phyloP scores from a whole-genome alignment of 1,140 invertebrate species.

The Drosophila orena region DNA sequence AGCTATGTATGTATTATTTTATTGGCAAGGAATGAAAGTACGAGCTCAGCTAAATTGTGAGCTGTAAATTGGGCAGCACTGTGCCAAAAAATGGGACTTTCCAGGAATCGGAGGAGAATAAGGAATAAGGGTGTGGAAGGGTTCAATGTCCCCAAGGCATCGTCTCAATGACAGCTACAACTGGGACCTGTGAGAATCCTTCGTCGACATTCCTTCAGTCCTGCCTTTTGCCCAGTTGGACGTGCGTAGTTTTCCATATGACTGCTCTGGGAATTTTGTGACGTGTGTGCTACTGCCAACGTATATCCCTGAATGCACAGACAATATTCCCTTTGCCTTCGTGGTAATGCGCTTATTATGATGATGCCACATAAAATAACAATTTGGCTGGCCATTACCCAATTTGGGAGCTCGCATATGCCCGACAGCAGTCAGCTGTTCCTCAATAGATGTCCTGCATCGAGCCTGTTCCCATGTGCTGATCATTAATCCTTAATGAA shows the following conservation, averaged over 20 bases:
- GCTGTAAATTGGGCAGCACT: conserved; percentile 8
- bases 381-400: conserved; percentile 80
- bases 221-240: conserved; percentile 23
- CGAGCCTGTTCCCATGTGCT: conserved; percentile 26
- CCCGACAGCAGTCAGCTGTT: conserved; percentile 56
- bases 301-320: conserved; percentile 40
- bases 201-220: conserved; percentile 22
- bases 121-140: conserved; percentile 36
- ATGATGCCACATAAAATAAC: conserved; percentile 82
- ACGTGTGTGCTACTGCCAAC: conserved; percentile 38
- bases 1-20: background rate
- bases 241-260: conserved; percentile 79
- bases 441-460: conserved; percentile 43
- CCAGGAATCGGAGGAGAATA: background rate
- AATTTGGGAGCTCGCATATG: conserved; percentile 65
- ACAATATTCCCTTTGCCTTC: conserved; percentile 38
- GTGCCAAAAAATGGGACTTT: background rate
- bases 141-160: conserved; percentile 75
- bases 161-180: conserved; percentile 71
- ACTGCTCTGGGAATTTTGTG: conserved; percentile 50
- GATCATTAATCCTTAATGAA: conserved; percentile 74
- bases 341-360: conserved; percentile 80
- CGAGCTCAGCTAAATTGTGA: background rate
- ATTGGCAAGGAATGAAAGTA: too few relatives aligned
- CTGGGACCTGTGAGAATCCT: conserved; percentile 29